Evolutionary conservation across 2,888 invertebrate genomes (phyloP), one percentile per base, ranked within the genome.

Genomic region (Hirudinaria manillensis): DNA sequence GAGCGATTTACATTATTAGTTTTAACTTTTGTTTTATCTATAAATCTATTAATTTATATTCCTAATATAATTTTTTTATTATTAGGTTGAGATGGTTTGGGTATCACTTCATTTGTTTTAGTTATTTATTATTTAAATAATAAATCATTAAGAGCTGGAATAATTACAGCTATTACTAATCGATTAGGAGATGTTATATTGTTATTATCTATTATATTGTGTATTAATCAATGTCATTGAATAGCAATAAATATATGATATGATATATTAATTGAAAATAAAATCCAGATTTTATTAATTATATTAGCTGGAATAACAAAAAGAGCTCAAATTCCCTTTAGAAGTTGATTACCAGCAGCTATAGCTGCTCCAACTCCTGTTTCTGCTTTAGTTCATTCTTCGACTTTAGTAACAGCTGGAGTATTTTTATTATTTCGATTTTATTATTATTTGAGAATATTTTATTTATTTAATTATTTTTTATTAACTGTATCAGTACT

Each of bases 271-370:
- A 4, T 21, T 19, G n/a, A 45, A n/a, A 65, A 88, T 84, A 82
- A 83, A 0, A 13, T 80, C n/a, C 86, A 88, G 81, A 82, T 85
- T 87, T 82, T 84, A 53, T 76, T 86, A 76, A 73, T 87, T 56
- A 75, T 86, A 61, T 72, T 88, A 29, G 89, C 89, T 0, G 87
- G 88, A 74, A 89, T 91, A 86, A 91, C 91, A 77, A 92, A 92
- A 86, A 91, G 91, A 80, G 91, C 91, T 82, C 91, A 92, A 85
- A 89, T 91, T 88, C 91, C 91, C 70, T 92, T 92, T 89, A 90
- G 90, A 78, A 88, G 90, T 68, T 92, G 91, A 81, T 85, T 91
- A 71, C 91, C 91, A 0, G 89, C 89, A 0, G 91, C 91, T 66
- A 91, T 91, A 85, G 90, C 90, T 0, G 91, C 91, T 67, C 91